These are phyloP conservation scores for Xestia rhomboidea DNA, from an alignment of 2,888 invertebrate genomes.

Conservation along the genomic window DNA sequence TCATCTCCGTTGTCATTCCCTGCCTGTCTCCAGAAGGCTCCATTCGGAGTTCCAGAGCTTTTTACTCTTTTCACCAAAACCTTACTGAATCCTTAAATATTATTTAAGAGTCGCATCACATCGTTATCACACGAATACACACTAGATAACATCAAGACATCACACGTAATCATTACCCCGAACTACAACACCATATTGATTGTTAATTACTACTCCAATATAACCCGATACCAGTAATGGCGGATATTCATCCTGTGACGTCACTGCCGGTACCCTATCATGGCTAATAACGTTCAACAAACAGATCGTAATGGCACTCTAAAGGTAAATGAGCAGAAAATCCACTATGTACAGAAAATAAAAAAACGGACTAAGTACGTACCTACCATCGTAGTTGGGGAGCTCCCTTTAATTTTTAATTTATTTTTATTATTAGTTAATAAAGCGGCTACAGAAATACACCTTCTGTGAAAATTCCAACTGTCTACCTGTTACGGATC, in stretches of 20 bases:
- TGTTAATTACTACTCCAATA: constrained; percentile 53
- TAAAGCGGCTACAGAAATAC: no score
- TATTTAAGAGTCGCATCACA: not conserved
- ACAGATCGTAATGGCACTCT: constrained; percentile 55
- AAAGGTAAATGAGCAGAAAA: not conserved
- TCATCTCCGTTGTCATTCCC: not conserved
- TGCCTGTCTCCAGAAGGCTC: not conserved
- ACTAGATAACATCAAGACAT: not conserved
- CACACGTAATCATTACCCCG: not conserved
- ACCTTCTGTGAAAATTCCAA: no score
- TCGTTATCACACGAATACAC: not conserved
- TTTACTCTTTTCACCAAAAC: not conserved
- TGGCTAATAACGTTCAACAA: constrained; percentile 62
- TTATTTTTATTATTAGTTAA: no score
- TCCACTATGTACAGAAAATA: not conserved
- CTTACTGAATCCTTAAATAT: not conserved
- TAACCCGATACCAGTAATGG: constrained; percentile 41
- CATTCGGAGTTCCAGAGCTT: not conserved
- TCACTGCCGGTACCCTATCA: constrained; percentile 61
- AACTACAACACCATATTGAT: constrained; percentile 33
- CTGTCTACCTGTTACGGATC: no score
- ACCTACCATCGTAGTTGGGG: no score
- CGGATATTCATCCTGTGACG: constrained; percentile 53
- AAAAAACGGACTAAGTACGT: no score
- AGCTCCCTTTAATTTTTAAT: no score